Base-by-base conservation (phyloP, 2,113 vertebrate genomes). In the Nannospalax galili region DNA sequence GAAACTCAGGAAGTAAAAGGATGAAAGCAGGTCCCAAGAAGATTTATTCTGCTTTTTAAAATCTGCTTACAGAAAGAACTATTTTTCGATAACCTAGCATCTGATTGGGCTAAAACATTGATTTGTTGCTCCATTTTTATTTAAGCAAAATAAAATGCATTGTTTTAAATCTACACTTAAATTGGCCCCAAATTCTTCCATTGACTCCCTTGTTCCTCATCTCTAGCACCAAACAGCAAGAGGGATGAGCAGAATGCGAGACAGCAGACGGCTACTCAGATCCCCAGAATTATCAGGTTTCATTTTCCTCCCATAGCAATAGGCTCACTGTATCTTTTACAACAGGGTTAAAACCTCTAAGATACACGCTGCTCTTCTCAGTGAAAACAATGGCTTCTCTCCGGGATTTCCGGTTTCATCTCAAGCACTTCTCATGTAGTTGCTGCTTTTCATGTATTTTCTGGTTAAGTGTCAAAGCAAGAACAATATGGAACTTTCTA, bases 381-480 rank as follows among this genome's bases (percentile, higher is more conserved):
- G 5, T 86, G 79, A 80, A 95, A 97, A 92, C 1, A 45, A 93
- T 70, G 81, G 40, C 85, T 62, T 65, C 81, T 94, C 84, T 56
- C 56, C 45, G 84, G 84, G 86, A 52, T 72, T 94, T 75, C 88
- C 42, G 48, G 4, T 75, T 87, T 88, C 58, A 58, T 72, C 58
- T 64, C 52, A 45, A 88, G 17, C 16, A 60, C 56, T 35, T 7
- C 80, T 84, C 79, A 74, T 40, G 62, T 78, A 69, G 52, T 32
- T 77, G 92, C 0, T 0, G 56, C 12, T 90, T 95, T 40, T 84
- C 35, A 74, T 28, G 26, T 26, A 89, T 7, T 1, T 24, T 78
- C 67, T 91, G 69, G 69, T 92, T 91, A 95, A 45, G 11, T 77
- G 86, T 56, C 35, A 95, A 90, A 77, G 30, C 15, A 95, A 90